A percentile compares a stretch with the other conserved stretches of the same genome.
Conservation (phyloP, 2,888 invertebrate genomes). For the Drosophila picticornis region DNA sequence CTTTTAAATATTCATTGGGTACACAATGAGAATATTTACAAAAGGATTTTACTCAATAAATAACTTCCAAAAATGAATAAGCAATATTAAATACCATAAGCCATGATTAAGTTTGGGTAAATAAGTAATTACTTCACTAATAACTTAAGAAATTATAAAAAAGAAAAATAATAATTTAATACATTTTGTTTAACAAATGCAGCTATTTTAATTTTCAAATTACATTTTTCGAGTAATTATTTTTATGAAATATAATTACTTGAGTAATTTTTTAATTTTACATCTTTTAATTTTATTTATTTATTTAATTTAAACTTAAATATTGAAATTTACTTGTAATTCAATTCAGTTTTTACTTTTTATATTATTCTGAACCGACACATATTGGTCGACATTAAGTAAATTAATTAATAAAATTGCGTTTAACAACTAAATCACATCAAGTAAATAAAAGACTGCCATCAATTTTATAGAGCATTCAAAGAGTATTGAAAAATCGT, state of each 20-base stretch:
- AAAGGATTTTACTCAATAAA: not conserved
- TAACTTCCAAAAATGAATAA: not conserved
- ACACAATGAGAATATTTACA: not conserved
- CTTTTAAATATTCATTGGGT: not conserved
- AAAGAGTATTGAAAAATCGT: slow-evolving; percentile 12
- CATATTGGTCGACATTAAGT: not conserved
- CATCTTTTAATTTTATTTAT: no score
- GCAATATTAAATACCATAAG: not conserved
- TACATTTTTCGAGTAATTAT: not conserved
- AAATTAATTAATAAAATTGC: not conserved
- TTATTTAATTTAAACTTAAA: not conserved
- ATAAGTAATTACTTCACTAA: not conserved
- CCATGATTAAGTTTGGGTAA: not conserved
- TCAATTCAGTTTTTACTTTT: not conserved
- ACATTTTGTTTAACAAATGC: not conserved
- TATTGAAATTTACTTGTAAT: not conserved
- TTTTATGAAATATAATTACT: not conserved
- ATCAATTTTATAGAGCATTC: no score
- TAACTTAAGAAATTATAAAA: not conserved
- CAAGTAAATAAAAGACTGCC: not conserved
- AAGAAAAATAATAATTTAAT: not conserved
- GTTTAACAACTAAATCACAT: not conserved
- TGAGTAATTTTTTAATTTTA: accelerated
- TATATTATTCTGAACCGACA: not conserved
- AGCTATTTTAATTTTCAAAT: not conserved